Conservation (phyloP, 2,888 invertebrate species). For the Meiosimyza platycephala region DNA sequence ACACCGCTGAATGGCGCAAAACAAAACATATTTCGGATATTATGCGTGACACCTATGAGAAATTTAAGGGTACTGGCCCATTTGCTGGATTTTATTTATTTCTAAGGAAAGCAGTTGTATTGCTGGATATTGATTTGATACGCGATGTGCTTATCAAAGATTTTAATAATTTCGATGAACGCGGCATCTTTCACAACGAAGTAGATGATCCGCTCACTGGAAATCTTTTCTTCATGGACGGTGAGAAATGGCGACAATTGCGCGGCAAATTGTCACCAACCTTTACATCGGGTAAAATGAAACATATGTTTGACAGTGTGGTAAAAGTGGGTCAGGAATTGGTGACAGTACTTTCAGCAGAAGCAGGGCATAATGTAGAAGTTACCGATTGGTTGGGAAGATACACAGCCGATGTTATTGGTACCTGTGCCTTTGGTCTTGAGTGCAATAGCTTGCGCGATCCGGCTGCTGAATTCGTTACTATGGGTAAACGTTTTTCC, state of each 20-base stretch:
- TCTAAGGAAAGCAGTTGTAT: conserved; percentile 45
- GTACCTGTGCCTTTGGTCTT: conserved; percentile 66
- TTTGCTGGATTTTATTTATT: conserved; percentile 55
- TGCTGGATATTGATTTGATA: conserved; percentile 50
- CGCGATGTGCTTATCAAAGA: conserved; percentile 49
- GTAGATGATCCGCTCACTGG: conserved; percentile 57
- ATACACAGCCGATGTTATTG: conserved; percentile 68
- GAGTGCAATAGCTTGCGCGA: conserved; percentile 63
- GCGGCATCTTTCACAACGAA: conserved; percentile 55
- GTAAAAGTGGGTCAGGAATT: conserved; percentile 46
- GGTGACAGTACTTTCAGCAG: conserved; percentile 32
- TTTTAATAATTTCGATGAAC: conserved; percentile 57
- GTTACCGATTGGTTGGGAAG: conserved; percentile 52
- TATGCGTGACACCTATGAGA: conserved; percentile 45
- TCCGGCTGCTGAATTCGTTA: conserved; percentile 57
- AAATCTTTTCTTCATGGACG: conserved; percentile 58
- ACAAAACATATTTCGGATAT: conserved; percentile 35
- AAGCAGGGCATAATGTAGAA: conserved; percentile 49
- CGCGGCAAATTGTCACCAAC: conserved; percentile 65
- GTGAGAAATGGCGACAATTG: conserved; percentile 63
- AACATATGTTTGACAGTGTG: conserved; percentile 64
- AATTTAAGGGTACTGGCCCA: conserved; percentile 48
- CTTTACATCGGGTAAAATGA: conserved; percentile 68
- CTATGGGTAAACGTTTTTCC: conserved; percentile 47
- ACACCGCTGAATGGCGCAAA: conserved; percentile 34